Base-by-base conservation (phyloP, 2,113 vertebrate species). In the Dissostichus mawsoni region DNA sequence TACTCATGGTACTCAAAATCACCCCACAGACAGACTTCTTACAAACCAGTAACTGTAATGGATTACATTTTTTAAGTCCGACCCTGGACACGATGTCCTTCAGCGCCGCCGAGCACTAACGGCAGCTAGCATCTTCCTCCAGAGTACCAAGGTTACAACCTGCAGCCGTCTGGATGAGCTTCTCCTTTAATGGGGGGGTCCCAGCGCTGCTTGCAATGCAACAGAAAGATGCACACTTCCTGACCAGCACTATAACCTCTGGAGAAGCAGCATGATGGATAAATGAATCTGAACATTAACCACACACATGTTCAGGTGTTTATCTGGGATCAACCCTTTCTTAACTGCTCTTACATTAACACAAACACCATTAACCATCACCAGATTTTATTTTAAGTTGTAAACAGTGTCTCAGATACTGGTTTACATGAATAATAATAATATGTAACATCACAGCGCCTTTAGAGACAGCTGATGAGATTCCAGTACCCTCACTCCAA, bases 391-490 rank as follows among this genome's bases (percentile, higher is more conserved):
- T 20, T 20, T 20, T 20, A 20, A 20, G 20, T 20, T 20, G 20
- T 20, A 20, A 20, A 20, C 20, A 20, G 20, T 25, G 25, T 25
- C 25, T 25, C 25, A 25, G 25, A 20, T 25, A 25, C 2, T 25
- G 25, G 25, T 2, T 25, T 2, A 25, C 25, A 25, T 3, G 25
- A 25, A 25, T 2, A 25, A 25, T 25, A 25, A 25, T 25, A 25
- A 25, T 25, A 25, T 25, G 25, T 2, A 25, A 82, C 69, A 61
- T 25, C 55, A 61, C 76, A 71, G 36, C 72, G 44, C 41, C 80
- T 90, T 90, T 87, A 91, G 87, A 82, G 87, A 85, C 85, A 83
- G 86, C 75, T 82, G 82, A 93, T 84, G 86, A 89, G 88, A 84
- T 86, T 87, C 73, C 72, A 84, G 86, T 56, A 74, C 92, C 89